phyloP scores from a whole-genome alignment of 1,140 invertebrate genomes.

The Atopsyche davidsoni region DNA sequence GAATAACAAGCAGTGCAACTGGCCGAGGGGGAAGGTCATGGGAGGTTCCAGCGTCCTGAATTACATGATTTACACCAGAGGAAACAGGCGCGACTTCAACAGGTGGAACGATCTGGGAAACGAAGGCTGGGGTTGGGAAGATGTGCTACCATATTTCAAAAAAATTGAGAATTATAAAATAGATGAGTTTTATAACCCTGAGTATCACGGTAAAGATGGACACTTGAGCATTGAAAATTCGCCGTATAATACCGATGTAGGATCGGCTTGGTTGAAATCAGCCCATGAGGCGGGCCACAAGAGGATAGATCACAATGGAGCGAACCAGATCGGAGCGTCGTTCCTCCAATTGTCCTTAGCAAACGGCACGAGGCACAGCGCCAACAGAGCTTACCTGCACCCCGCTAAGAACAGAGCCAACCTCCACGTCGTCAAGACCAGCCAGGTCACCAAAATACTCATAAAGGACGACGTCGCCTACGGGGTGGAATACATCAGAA shows the following conservation, averaged over 20 bases:
- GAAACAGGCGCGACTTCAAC: slow-evolving; percentile 69
- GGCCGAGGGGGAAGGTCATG: slow-evolving; percentile 68
- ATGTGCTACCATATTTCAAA: slow-evolving; percentile 75
- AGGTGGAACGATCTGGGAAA: slow-evolving; percentile 72
- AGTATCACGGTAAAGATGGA: slow-evolving; percentile 48
- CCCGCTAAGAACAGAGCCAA: slow-evolving; percentile 51
- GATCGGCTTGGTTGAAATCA: slow-evolving; percentile 62
- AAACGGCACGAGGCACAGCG: slow-evolving; percentile 54
- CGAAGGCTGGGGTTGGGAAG: slow-evolving; percentile 53
- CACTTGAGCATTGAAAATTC: slow-evolving; percentile 55
- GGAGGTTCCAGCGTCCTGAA: slow-evolving; percentile 83
- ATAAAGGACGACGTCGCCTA: slow-evolving; percentile 55
- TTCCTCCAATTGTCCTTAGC: slow-evolving; percentile 51
- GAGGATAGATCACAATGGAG: slow-evolving; percentile 49
- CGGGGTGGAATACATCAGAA: slow-evolving; percentile 54
- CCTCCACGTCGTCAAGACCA: slow-evolving; percentile 52
- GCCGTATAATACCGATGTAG: slow-evolving; percentile 56
- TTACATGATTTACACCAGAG: slow-evolving; percentile 87
- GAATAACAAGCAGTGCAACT: slow-evolving; percentile 57
- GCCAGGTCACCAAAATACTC: slow-evolving; percentile 58
- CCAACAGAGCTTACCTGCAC: slow-evolving; percentile 61
- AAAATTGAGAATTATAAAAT: slow-evolving; percentile 58
- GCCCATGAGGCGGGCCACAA: slow-evolving; percentile 66
- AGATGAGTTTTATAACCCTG: slow-evolving; percentile 21
- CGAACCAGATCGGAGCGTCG: slow-evolving; percentile 45